Evolutionary conservation across 2,113 vertebrate genomes (phyloP), one percentile per base, ranked within the genome.

Genomic region (Cnemophilus loriae): DNA sequence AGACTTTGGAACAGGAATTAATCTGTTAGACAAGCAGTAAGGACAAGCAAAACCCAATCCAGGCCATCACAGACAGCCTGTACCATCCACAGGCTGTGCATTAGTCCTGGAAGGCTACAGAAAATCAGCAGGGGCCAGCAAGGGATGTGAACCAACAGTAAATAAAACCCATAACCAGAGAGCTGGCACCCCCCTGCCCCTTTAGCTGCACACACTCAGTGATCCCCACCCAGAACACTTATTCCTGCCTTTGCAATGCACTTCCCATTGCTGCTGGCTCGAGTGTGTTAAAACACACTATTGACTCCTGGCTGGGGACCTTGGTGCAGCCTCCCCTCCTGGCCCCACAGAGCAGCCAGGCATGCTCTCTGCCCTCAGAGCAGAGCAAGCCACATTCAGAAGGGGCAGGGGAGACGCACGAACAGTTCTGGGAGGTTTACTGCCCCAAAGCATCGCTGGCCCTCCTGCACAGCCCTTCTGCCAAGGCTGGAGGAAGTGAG

Each of bases 401-500:
- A 42, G 26, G 56, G 67, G 67, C 46, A 79, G 44, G 35, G 55
- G 50, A 57, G 27, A 73, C 46, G n/a, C 59, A 74, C 59, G 73
- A 35, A 33, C 32, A 33, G 44, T 47, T 53, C 55, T 52, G 24
- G 19, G 56, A 94, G 26, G 41, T 56, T 71, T 41, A 16, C 47
- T 37, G 46, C 57, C 81, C 84, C 53, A 50, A 37, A 95, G 47
- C 84, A 73, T 50, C 13, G 1, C 1, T 60, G 71, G 91, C 63
- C 35, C 47, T 73, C 13, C 35, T 1, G 3, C 56, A 16, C 44
- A 41, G 56, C 35, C 73, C 47, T 74, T 13, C 61, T 60, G 95
- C 87, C 95, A 91, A 87, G 89, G 84, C 77, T 7, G 20, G 44
- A 90, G 92, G 74, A 89, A 93, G 52, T 95, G 87, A 96, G 53